These are phyloP conservation scores for Oligia fasciuncula DNA, from an alignment of 2,888 invertebrate genomes.

Conservation along the genomic window DNA sequence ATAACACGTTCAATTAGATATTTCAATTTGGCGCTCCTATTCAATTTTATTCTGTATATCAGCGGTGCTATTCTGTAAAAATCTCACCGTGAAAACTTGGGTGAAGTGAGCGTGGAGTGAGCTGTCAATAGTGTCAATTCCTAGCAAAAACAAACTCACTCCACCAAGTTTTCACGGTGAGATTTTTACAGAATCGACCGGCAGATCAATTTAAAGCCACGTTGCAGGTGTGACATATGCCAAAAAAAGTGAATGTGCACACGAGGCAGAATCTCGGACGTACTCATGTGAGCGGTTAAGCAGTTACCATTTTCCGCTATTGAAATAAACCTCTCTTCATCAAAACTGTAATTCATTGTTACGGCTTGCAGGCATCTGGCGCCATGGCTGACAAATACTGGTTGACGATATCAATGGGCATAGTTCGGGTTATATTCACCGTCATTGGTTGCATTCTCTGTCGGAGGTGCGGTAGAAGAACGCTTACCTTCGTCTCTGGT, in stretches of 20 bases:
- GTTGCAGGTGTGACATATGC: neutral
- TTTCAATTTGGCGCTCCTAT: too few relatives aligned
- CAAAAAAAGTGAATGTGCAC: too few relatives aligned
- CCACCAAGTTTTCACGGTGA: too few relatives aligned
- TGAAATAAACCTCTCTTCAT: neutral
- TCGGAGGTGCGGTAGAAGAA: constrained; percentile 90
- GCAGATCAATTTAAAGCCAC: neutral
- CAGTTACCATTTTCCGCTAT: neutral
- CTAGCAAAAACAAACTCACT: too few relatives aligned
- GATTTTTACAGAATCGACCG: too few relatives aligned
- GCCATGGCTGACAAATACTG: constrained; percentile 89
- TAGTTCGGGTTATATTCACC: constrained; percentile 91
- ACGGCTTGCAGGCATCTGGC: constrained; percentile 87
- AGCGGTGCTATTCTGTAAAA: too few relatives aligned
- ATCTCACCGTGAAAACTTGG: too few relatives aligned
- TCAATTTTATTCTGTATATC: neutral
- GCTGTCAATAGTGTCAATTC: too few relatives aligned
- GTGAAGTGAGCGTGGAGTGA: too few relatives aligned
- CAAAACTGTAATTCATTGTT: neutral
- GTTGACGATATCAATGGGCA: constrained; percentile 91
- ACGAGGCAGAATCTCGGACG: too few relatives aligned
- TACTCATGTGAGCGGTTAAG: too few relatives aligned
- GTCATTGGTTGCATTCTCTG: constrained; percentile 91
- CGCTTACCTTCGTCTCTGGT: constrained; percentile 92
- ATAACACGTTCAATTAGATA: too few relatives aligned